Evolutionary conservation across 2,888 invertebrate genomes (phyloP).

Genomic region (Drosophila glabriapex): DNA sequence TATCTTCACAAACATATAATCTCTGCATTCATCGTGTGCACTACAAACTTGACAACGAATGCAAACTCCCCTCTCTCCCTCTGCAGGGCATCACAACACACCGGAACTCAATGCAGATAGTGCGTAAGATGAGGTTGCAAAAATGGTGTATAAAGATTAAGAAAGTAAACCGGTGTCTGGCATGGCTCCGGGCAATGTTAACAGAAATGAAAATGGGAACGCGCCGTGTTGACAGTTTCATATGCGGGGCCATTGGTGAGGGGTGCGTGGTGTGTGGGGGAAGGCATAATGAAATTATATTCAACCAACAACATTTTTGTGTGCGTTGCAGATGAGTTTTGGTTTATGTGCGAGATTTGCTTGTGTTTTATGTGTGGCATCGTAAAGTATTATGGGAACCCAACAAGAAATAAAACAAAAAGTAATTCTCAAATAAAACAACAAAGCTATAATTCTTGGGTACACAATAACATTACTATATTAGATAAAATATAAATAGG

Average conservation of each 20-base stretch:
- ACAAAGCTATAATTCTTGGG: not conserved
- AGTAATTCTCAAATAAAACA: constrained; percentile 30
- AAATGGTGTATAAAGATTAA: constrained; percentile 77
- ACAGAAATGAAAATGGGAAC: constrained; percentile 30
- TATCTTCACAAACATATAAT: not conserved
- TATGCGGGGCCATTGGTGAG: constrained; percentile 15
- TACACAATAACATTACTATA: not conserved
- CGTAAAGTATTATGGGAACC: constrained; percentile 42
- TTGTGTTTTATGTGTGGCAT: constrained; percentile 51
- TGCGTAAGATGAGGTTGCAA: constrained; percentile 66
- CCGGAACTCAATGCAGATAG: constrained; percentile 31
- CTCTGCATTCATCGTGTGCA: not conserved
- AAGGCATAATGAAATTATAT: constrained; percentile 55
- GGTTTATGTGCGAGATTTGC: constrained; percentile 58
- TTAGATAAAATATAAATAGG: not conserved
- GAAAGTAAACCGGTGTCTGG: constrained; percentile 77
- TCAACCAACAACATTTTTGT: constrained; percentile 35
- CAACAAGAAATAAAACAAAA: constrained; percentile 42
- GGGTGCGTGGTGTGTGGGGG: not conserved
- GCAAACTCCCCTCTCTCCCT: not conserved
- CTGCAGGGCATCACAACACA: constrained; percentile 17
- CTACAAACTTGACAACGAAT: not conserved
- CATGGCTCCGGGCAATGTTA: constrained; percentile 47
- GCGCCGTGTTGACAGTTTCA: constrained; percentile 68
- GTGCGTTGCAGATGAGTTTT: constrained; percentile 44